A percentile compares a stretch with the other conserved stretches of the same genome.
Conservation (phyloP, 2,113 vertebrate species). For the Pseudolaguvia tuberculata region DNA sequence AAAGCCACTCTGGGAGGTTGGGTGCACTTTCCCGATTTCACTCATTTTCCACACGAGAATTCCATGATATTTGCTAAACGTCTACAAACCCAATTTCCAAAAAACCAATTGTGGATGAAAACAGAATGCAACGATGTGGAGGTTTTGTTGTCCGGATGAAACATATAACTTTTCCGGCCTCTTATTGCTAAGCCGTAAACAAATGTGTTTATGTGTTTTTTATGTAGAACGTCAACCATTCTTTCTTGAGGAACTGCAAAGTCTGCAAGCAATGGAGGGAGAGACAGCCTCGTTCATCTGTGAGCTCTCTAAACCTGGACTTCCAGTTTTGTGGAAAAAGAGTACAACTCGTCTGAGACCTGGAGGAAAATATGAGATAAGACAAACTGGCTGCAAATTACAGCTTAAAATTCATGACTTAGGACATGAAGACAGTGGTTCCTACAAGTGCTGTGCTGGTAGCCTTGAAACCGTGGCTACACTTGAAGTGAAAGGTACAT, state of each 20-base stretch:
- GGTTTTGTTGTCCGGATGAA: too few species aligned
- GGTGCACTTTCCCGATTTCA: background rate
- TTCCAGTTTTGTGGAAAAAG: conserved; percentile 68
- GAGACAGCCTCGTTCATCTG: conserved; percentile 56
- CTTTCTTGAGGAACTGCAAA: conserved; percentile 68
- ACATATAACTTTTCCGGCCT: too few species aligned
- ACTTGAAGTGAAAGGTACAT: conserved; percentile 69
- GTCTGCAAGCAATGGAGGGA: conserved; percentile 65
- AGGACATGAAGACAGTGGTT: conserved; percentile 64
- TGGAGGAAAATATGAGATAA: conserved; percentile 68
- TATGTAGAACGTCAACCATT: conserved; percentile 48
- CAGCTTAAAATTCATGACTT: conserved; percentile 66
- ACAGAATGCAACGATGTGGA: too few species aligned
- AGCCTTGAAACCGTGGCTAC: conserved; percentile 63
- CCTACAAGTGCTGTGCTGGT: conserved; percentile 71
- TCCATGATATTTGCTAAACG: too few species aligned
- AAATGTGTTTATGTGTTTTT: background rate
- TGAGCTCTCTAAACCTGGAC: conserved; percentile 67
- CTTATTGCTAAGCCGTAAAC: too few species aligned
- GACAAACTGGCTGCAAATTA: conserved; percentile 60
- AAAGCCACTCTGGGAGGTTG: too few species aligned
- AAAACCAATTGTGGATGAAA: too few species aligned
- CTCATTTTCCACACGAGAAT: background rate
- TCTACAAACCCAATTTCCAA: too few species aligned
- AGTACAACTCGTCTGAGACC: conserved; percentile 60